Evolutionary conservation across 2,888 invertebrate species (phyloP), one percentile per base, ranked within the genome.

Genomic region (Tupiocoris notatus): DNA sequence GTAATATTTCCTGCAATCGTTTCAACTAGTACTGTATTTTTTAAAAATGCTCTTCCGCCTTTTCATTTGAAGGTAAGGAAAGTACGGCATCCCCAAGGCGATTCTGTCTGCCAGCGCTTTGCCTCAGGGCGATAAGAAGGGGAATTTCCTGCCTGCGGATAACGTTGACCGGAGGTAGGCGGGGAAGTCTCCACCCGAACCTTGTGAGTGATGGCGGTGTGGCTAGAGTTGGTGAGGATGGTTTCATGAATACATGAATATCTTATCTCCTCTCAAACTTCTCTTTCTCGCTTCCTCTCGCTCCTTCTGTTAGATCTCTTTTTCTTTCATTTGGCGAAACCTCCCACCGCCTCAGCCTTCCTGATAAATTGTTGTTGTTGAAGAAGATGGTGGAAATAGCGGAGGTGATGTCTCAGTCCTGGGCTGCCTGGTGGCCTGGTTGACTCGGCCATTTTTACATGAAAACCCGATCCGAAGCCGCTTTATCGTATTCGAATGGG

Each of bases 161-260:
- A 39, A 12, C 39, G 39, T 59, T 58, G 59, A 58, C 70, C 59
- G 70, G 59, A 23, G 59, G 59, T 24, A 23, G 70, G 59, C 59
- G 70, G 70, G 70, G 70, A 70, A 17, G 59, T 12, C 22, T 16
- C 22, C 23, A 39, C 39, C 39, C 39, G 39, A 39, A 12, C 39
- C 39, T 39, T 39, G 6, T 3, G 39, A 12, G 39, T 16, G 16
- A 16, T 16, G 23, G 20, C 16, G 22, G 63, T 18, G 18, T 9
- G 6, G 63, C 23, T 21, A 16, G 56, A 17, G 57, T 22, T 18
- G 20, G 59, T 22, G 70, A 70, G 59, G 70, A 59, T 65, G 70
- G 70, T 70, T 70, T 59, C 70, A 70, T 70, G 70, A 70, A 70
- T 70, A 70, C 70, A 70, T 70, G 70, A 70, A 70, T 70, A 70